Evolutionary conservation across 2,888 invertebrate genomes (phyloP).

Genomic region (Athalia rosae): DNA sequence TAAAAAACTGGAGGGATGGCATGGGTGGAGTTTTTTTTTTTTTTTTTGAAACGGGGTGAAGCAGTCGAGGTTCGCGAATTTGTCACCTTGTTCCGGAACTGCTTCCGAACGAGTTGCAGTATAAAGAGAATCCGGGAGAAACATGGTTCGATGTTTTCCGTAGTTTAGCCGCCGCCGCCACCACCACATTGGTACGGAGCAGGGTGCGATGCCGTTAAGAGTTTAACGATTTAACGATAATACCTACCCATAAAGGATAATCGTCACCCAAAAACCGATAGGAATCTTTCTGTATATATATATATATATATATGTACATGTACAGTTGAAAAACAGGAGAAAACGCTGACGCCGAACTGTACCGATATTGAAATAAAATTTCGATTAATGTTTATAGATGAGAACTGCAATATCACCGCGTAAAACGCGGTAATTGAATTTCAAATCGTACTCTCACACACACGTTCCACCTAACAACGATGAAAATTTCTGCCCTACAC

Average conservation of each 20-base stretch:
- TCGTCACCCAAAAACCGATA: conserved; percentile 59
- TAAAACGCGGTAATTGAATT: conserved; percentile 26
- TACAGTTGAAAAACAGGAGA: conserved; percentile 21
- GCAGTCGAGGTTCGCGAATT: conserved; percentile 29
- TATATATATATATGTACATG: conserved; percentile 5
- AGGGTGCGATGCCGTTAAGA: conserved; percentile 64
- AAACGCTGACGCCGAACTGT: conserved; percentile 22
- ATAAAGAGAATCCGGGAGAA: conserved; percentile 41
- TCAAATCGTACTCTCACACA: conserved; percentile 1
- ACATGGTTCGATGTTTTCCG: background rate
- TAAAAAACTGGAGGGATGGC: no score
- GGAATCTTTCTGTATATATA: no score
- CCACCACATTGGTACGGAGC: background rate
- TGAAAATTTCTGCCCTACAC: conserved; percentile 19
- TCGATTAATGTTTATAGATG: conserved; percentile 36
- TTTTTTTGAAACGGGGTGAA: background rate
- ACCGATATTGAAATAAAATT: conserved; percentile 43
- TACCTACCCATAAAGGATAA: conserved; percentile 69
- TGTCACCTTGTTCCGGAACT: conserved; percentile 38
- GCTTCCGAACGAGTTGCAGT: conserved; percentile 24
- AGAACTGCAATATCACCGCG: conserved; percentile 21
- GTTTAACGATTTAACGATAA: conserved; percentile 71
- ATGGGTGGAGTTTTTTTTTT: no score
- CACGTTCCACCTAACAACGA: background rate
- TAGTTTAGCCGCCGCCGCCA: conserved; percentile 37